Evolutionary conservation across 2,888 invertebrate species (phyloP).

Genomic region (Pterostichus madidus): DNA sequence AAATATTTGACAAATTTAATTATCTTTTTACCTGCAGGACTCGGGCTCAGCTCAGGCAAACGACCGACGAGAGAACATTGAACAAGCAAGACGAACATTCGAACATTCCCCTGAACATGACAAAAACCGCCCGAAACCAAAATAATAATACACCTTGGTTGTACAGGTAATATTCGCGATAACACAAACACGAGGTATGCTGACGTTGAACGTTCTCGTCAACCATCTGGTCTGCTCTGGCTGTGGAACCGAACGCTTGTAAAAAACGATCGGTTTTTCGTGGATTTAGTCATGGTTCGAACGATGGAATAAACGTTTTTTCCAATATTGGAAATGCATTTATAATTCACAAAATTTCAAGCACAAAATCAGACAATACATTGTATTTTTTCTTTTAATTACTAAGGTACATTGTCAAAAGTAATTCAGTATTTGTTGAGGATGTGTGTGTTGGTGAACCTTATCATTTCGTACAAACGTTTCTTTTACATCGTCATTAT

Average conservation of each 20-base stretch:
- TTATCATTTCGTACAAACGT: too few species aligned
- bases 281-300: neutral
- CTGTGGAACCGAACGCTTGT: neutral
- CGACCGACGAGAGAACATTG: neutral
- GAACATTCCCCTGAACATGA: constrained; percentile 11
- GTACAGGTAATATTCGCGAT: constrained; percentile 36
- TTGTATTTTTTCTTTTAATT: too few species aligned
- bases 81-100: neutral
- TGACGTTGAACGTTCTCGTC: neutral
- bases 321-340: too few species aligned
- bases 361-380: too few species aligned
- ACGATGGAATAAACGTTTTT: too few species aligned
- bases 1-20: constrained; percentile 53
- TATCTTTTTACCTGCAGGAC: constrained; percentile 38
- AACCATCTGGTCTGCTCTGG: constrained; percentile 8
- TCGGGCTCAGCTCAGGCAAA: neutral
- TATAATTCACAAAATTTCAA: too few species aligned
- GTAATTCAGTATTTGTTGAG: too few species aligned
- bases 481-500: too few species aligned
- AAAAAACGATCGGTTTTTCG: constrained; percentile 1
- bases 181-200: constrained; percentile 13
- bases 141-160: constrained; percentile 21
- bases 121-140: constrained; percentile 19
- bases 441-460: too few species aligned
- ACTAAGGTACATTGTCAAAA: too few species aligned